Evolutionary conservation across 2,113 vertebrate genomes (phyloP).

Genomic region (Rattus rattus): DNA sequence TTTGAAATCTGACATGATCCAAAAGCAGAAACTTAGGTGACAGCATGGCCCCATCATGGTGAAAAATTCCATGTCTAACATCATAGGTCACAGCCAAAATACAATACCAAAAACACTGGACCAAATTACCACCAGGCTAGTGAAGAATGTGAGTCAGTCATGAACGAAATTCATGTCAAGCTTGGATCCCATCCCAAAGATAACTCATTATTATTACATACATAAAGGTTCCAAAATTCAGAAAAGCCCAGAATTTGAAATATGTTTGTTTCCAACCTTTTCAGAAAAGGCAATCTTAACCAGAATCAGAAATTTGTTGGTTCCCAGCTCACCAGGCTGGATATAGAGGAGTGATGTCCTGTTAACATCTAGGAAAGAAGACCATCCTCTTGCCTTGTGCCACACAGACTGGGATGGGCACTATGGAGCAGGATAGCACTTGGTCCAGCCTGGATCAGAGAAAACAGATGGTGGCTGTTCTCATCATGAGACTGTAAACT

Average conservation of each 20-base stretch:
- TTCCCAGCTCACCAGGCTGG: neutral
- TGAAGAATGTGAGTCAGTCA: neutral
- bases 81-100: neutral
- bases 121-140: neutral
- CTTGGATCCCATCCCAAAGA: neutral
- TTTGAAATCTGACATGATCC: neutral
- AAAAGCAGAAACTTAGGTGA: neutral
- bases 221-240: neutral
- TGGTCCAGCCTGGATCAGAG: neutral
- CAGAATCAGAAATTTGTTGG: neutral
- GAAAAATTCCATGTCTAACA: neutral
- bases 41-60: neutral
- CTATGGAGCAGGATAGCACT: fast-evolving
- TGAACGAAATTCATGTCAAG: neutral
- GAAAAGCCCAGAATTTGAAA: neutral
- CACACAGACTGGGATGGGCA: neutral
- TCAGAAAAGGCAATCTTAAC: neutral
- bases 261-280: neutral
- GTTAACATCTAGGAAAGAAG: neutral
- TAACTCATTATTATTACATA: neutral
- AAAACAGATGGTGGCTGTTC: neutral
- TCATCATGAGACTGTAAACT: neutral
- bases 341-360: neutral
- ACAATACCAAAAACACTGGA: neutral
- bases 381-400: fast-evolving